A percentile compares a stretch with the other conserved stretches of the same genome.
These are phyloP conservation scores for Andrena chrysosceles DNA, from an alignment of 2,888 invertebrate genomes.

Conservation along the genomic window DNA sequence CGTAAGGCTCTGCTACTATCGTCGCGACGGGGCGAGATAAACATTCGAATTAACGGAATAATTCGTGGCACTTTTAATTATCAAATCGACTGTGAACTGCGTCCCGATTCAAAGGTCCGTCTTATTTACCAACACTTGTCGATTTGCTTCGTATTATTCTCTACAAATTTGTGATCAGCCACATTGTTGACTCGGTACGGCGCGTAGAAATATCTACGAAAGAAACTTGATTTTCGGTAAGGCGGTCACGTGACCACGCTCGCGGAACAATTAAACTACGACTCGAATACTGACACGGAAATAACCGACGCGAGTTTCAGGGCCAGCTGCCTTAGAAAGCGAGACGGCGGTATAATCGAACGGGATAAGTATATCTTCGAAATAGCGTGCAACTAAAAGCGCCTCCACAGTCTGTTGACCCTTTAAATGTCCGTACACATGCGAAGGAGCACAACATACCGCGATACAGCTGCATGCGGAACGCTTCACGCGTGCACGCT, in stretches of 20 bases:
- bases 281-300: conserved; percentile 39
- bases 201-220: neutral
- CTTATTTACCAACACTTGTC: conserved; percentile 9
- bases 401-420: conserved; percentile 54
- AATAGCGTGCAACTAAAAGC: conserved; percentile 56
- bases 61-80: neutral
- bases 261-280: conserved; percentile 14
- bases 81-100: neutral
- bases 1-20: neutral
- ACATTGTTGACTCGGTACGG: neutral
- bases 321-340: conserved; percentile 51
- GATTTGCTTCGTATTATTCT: neutral
- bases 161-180: neutral
- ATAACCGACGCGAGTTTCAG: conserved; percentile 52
- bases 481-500: neutral
- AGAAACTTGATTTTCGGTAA: neutral
- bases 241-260: neutral
- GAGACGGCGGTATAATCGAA: conserved; percentile 21
- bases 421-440: conserved; percentile 51
- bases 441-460: conserved; percentile 1
- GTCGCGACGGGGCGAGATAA: neutral
- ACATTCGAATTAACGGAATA: neutral
- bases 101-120: neutral
- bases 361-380: conserved; percentile 43
- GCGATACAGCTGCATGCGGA: neutral